Percentiles rank a stretch among this genome's conserved stretches.
Conservation (phyloP, 1,140 invertebrate species). For the Nasonia giraulti region DNA sequence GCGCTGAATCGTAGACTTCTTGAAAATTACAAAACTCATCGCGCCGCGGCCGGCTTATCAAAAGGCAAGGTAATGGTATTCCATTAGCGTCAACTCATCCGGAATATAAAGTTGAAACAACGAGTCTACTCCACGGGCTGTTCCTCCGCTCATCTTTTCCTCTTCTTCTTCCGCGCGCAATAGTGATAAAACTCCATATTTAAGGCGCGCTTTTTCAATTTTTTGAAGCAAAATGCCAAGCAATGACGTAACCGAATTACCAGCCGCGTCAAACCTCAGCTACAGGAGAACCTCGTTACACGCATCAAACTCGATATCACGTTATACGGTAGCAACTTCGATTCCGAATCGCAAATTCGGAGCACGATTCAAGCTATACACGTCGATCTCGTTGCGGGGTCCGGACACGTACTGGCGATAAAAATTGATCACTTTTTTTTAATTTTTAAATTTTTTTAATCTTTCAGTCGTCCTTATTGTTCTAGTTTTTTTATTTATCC, state of each 20-base stretch:
- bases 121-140: slow-evolving; percentile 49
- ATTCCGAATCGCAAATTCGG: slow-evolving; percentile 21
- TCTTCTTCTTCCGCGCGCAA: slow-evolving; percentile 33
- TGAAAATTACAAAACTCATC: slow-evolving; percentile 37
- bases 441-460: slow-evolving; percentile 30
- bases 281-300: background rate
- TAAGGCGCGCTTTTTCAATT: background rate
- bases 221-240: background rate
- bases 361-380: slow-evolving; percentile 11
- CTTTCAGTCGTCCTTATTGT: slow-evolving; percentile 41
- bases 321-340: slow-evolving; percentile 9
- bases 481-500: slow-evolving; percentile 11
- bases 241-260: background rate
- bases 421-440: slow-evolving; percentile 34
- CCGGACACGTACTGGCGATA: slow-evolving; percentile 11
- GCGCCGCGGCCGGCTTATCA: slow-evolving; percentile 40
- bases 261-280: too few species aligned
- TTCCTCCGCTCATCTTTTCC: slow-evolving; percentile 38
- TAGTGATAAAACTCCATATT: background rate
- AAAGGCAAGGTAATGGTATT: slow-evolving; percentile 59
- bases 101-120: slow-evolving; percentile 61
- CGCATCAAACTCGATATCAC: background rate
- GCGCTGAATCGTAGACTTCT: slow-evolving; percentile 14
- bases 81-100: slow-evolving; percentile 59
- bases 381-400: slow-evolving; percentile 18